Conservation (phyloP, 2,888 invertebrate species). For the Xanthorhoe spadicearia region DNA sequence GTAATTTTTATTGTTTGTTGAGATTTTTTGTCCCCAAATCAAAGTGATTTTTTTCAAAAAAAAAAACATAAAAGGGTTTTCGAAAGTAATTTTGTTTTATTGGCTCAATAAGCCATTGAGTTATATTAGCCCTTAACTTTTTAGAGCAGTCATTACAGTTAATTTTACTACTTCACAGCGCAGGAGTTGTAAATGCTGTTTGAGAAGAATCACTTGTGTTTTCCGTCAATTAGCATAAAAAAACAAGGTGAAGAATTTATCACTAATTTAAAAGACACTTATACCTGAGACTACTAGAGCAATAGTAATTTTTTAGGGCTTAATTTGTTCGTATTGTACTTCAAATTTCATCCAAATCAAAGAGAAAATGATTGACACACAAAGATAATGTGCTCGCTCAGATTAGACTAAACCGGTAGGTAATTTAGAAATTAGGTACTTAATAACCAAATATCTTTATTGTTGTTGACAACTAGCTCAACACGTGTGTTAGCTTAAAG, state of each 20-base stretch:
- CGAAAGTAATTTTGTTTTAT: slow-evolving; percentile 25
- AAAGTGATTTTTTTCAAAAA: background rate
- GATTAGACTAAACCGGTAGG: too few species aligned
- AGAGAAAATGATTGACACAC: too few species aligned
- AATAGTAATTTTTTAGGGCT: too few species aligned
- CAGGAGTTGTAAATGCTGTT: slow-evolving; percentile 47
- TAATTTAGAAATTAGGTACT: too few species aligned
- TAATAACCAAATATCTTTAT: too few species aligned
- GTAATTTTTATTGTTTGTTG: too few species aligned
- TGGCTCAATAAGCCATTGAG: slow-evolving; percentile 37
- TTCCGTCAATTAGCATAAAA: background rate
- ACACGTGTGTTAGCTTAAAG: too few species aligned
- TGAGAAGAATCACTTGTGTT: slow-evolving; percentile 27
- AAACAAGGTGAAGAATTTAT: background rate
- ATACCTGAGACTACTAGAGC: background rate
- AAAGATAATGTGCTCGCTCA: too few species aligned
- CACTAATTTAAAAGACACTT: background rate
- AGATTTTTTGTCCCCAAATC: background rate
- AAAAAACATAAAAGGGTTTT: background rate
- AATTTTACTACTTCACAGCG: slow-evolving; percentile 49
- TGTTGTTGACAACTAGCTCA: too few species aligned
- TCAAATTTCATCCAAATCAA: too few species aligned
- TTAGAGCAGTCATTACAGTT: slow-evolving; percentile 49
- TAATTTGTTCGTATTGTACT: too few species aligned
- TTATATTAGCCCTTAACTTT: slow-evolving; percentile 43